Conservation (phyloP, 2,888 invertebrate species). For the Drosophila eohydei region DNA sequence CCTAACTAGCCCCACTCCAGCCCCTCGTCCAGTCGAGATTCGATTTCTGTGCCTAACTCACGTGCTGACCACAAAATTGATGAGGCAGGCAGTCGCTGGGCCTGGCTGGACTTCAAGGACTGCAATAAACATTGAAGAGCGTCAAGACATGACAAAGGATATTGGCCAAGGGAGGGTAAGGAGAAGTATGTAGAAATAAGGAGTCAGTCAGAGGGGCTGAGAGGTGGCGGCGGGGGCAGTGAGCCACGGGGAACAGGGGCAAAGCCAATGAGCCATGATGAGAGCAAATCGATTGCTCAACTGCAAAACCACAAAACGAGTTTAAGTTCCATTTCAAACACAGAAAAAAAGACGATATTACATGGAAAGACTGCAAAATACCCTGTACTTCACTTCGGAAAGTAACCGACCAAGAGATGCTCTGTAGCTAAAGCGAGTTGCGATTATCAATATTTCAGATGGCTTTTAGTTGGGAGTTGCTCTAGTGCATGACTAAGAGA, state of each 20-base stretch:
- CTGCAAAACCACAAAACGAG: constrained; percentile 62
- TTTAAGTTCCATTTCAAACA: constrained; percentile 36
- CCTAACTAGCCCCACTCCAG: neutral
- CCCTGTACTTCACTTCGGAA: neutral
- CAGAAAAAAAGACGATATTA: neutral
- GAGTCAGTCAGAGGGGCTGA: neutral
- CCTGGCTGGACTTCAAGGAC: constrained; percentile 17
- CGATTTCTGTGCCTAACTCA: constrained; percentile 30
- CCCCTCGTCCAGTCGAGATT: neutral
- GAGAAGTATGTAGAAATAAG: neutral
- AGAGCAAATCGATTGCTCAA: constrained; percentile 72
- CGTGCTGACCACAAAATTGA: constrained; percentile 69
- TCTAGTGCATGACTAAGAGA: neutral
- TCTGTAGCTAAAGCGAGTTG: neutral
- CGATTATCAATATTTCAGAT: neutral
- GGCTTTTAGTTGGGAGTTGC: no score
- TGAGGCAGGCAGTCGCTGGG: constrained; percentile 49
- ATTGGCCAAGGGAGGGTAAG: constrained; percentile 21
- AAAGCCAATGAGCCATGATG: constrained; percentile 75
- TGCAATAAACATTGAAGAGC: constrained; percentile 70
- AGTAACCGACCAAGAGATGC: neutral
- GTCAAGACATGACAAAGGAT: constrained; percentile 64
- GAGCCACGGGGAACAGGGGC: constrained; percentile 14
- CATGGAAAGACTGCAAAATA: neutral
- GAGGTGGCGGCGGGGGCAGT: neutral